phyloP scores from a whole-genome alignment of 2,888 invertebrate species.

The Adela reaumurella region DNA sequence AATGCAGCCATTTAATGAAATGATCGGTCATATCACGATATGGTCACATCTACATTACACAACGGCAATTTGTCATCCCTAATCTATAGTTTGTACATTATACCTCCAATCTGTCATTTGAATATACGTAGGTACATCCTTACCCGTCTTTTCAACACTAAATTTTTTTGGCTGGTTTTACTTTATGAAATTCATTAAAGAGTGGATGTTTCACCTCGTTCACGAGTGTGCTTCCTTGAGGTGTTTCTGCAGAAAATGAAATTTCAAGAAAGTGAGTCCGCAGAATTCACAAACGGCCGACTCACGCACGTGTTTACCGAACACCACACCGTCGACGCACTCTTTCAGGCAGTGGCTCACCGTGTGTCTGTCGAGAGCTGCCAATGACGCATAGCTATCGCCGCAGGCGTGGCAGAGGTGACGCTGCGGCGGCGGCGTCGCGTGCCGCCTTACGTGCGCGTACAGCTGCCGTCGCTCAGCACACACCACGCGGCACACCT shows the following conservation, averaged over 20 bases:
- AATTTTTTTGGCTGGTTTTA: too few relatives aligned
- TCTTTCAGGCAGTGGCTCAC: slow-evolving; percentile 21
- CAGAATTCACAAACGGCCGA: slow-evolving; percentile 40
- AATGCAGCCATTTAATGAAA: too few relatives aligned
- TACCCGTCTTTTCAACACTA: too few relatives aligned
- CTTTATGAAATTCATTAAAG: too few relatives aligned
- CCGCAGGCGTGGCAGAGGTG: slow-evolving; percentile 47
- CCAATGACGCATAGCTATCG: slow-evolving; percentile 30
- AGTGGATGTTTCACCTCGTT: too few relatives aligned
- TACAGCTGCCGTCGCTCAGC: slow-evolving; percentile 53
- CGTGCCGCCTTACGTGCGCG: slow-evolving; percentile 55
- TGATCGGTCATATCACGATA: too few relatives aligned
- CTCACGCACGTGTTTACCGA: slow-evolving; percentile 20
- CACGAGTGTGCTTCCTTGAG: not conserved
- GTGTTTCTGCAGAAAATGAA: not conserved
- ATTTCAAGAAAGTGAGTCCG: slow-evolving; percentile 17
- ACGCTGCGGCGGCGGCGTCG: slow-evolving; percentile 20
- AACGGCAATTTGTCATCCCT: too few relatives aligned
- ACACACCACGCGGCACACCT: slow-evolving; percentile 57
- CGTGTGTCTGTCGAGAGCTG: slow-evolving; percentile 29
- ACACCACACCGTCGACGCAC: slow-evolving; percentile 19
- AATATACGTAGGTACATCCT: too few relatives aligned
- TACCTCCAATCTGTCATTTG: too few relatives aligned
- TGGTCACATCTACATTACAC: too few relatives aligned
- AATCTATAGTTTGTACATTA: too few relatives aligned